A percentile compares a stretch with the other conserved stretches of the same genome.
Evolutionary conservation across 2,113 vertebrate species (phyloP).

Genomic region (Romanogobio albipinnatus): DNA sequence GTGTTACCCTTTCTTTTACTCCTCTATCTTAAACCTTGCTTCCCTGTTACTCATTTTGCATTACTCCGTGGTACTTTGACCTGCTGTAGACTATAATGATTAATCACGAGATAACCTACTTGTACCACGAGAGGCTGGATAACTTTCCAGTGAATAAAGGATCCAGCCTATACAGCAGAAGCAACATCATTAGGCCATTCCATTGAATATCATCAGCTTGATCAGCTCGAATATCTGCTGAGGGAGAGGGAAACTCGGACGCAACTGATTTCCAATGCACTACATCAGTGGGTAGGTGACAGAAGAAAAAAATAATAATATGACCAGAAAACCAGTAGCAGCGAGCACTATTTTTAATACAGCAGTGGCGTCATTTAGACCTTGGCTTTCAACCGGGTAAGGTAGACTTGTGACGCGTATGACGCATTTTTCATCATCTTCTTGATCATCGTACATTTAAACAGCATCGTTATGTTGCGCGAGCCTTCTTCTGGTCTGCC

Average conservation of each 20-base stretch:
- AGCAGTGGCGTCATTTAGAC: not conserved
- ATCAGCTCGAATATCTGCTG: not conserved
- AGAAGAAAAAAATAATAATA: not conserved
- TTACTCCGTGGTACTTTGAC: constrained; percentile 45
- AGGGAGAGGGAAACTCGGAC: not conserved
- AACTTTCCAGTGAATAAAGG: not conserved
- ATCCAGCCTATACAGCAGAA: not conserved
- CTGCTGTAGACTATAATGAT: constrained; percentile 24
- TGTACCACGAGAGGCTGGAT: not conserved
- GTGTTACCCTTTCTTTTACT: not conserved
- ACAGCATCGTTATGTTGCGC: constrained; percentile 16
- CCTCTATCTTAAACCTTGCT: not conserved
- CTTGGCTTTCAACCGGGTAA: not conserved
- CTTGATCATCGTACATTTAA: not conserved
- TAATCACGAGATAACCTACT: constrained; percentile 44
- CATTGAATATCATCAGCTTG: not conserved
- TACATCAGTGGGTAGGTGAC: constrained; percentile 5
- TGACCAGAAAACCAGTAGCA: not conserved
- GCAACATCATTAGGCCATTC: not conserved
- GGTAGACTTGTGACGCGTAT: constrained; percentile 22
- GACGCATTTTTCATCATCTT: constrained; percentile 51
- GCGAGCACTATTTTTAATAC: not conserved
- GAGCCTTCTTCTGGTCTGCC: not conserved
- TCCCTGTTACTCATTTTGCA: not conserved
- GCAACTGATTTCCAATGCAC: not conserved